A percentile compares a stretch with the other conserved stretches of the same genome.
phyloP scores from a whole-genome alignment of 1,140 invertebrate species.

The Saxidomus purpurata region DNA sequence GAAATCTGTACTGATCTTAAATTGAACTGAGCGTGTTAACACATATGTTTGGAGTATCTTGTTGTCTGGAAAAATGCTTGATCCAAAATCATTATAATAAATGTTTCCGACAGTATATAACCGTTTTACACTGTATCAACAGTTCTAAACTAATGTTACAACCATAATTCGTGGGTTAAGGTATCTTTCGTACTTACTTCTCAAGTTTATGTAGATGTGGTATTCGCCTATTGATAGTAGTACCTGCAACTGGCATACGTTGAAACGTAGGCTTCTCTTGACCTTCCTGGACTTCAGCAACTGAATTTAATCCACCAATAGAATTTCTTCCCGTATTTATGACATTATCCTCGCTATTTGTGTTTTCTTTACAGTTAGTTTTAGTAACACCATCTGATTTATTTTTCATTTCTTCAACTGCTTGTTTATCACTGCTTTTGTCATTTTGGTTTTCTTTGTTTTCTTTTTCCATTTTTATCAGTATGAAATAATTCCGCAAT shows the following conservation, averaged over 20 bases:
- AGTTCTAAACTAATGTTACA: no score
- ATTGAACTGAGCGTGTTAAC: no score
- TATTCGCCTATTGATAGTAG: neutral
- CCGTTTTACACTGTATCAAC: no score
- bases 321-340: neutral
- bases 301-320: slow-evolving; percentile 22
- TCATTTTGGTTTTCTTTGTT: neutral
- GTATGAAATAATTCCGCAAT: no score
- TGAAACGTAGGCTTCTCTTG: neutral
- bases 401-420: neutral
- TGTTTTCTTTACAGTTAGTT: neutral
- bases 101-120: no score
- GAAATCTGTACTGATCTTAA: no score
- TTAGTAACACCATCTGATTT: neutral
- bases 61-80: no score
- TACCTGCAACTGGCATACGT: neutral
- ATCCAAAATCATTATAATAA: no score
- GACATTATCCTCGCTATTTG: neutral
- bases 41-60: no score
- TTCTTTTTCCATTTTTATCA: neutral
- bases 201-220: slow-evolving; percentile 28
- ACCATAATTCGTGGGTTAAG: no score
- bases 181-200: slow-evolving; percentile 5
- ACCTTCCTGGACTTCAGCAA: neutral
- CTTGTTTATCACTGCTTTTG: neutral